Evolutionary conservation across 2,888 invertebrate genomes (phyloP).

Genomic region (Myopa tessellatipennis): DNA sequence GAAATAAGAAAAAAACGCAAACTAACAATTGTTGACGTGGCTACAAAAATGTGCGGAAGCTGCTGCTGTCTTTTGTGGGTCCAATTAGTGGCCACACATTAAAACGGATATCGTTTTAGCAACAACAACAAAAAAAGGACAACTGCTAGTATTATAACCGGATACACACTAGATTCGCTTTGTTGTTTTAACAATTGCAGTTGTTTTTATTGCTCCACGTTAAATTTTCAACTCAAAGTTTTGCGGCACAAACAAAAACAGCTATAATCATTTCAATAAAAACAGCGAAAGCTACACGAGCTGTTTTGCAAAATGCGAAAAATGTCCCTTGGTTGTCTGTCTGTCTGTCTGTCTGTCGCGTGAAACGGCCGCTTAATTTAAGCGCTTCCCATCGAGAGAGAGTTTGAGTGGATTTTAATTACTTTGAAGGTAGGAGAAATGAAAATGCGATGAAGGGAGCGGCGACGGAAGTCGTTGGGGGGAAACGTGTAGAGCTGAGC

Average conservation of each 20-base stretch:
- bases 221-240: background rate
- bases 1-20: background rate
- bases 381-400: no score
- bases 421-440: no score
- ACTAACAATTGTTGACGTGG: background rate
- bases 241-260: background rate
- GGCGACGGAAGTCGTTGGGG: no score
- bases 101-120: background rate
- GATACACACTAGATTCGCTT: background rate
- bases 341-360: no score
- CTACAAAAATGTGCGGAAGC: background rate
- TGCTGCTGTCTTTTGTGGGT: background rate
- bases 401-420: no score
- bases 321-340: no score
- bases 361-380: no score
- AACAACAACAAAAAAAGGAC: background rate
- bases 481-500: no score
- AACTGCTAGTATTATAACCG: background rate
- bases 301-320: no score
- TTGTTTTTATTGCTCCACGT: background rate
- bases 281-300: background rate
- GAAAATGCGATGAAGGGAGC: no score
- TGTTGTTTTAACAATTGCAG: background rate
- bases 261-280: background rate
- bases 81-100: no score